Base-by-base conservation (phyloP, 2,113 vertebrate genomes). In the Riparia riparia region DNA sequence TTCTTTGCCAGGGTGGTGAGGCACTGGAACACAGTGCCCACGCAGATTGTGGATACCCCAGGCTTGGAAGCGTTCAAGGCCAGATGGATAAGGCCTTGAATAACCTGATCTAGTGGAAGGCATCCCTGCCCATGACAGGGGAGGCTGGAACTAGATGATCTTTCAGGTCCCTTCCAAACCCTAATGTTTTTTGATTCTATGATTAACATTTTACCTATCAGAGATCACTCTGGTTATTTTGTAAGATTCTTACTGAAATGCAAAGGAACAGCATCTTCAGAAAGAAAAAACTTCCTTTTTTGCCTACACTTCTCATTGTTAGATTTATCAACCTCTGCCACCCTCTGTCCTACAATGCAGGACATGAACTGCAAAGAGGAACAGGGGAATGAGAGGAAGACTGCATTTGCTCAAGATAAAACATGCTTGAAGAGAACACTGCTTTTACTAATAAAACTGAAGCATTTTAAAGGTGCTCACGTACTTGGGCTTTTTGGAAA, bases 41-140 rank as follows among this genome's bases (percentile, higher is more conserved):
- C 9, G n/a, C 3, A 47, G 20, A n/a, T 0, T 17, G 12, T 42
- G 63, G 20, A 37, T 63, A 12, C 9, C 54, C 29, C 34, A 34
- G 29, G 34, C 24, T 47, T 54, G 24, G 13, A n/a, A 47, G 17
- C 41, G 9, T 7, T 69, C n/a, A 61, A 47, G 31, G 29, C 26
- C 34, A 42, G 47, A 47, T 61, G 41, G 41, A 34, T 32, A 37
- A 69, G 9, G 14, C 32, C 45, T 42, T 37, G n/a, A 76, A 50
- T 14, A 49, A 76, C 34, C 25, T 42, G 9, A 60, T 63, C 34
- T 28, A 54, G 34, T 11, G 49, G 34, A 60, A 54, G 41, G 16
- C 26, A 41, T 19, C 14, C 21, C 17, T 49, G 49, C 8, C 29
- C 7, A 22, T 6, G 9, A 28, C 29, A 54, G 12, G 9, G 29